A percentile compares a stretch with the other conserved stretches of the same genome.
Evolutionary conservation across 2,113 vertebrate genomes (phyloP).

Genomic region (Misgurnus anguillicaudatus): DNA sequence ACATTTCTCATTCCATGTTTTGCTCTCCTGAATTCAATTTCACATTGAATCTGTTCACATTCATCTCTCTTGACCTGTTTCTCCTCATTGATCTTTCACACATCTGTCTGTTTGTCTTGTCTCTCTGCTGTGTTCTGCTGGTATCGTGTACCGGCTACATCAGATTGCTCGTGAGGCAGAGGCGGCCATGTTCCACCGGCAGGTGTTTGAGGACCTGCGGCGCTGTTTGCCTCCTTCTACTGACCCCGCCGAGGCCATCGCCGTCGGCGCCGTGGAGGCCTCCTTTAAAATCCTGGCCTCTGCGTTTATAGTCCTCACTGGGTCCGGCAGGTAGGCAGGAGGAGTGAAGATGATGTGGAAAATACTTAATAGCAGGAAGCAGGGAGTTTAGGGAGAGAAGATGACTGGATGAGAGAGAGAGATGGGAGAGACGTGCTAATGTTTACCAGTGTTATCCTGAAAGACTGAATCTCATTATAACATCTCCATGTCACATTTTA

Average conservation of each 20-base stretch:
- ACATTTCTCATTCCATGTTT: background rate
- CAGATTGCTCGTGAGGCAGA: conserved; percentile 99
- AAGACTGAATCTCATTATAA: no score
- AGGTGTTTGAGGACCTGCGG: conserved; percentile 97
- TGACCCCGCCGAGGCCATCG: conserved; percentile 92
- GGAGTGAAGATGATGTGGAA: background rate
- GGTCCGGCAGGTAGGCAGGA: conserved; percentile 94
- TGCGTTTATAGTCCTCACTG: conserved; percentile 95
- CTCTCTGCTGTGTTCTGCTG: background rate
- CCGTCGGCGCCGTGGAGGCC: conserved; percentile 92
- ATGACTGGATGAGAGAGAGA: conserved; percentile 58
- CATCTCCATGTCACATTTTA: background rate
- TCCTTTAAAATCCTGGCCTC: conserved; percentile 96
- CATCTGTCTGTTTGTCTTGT: background rate
- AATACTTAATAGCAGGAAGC: background rate
- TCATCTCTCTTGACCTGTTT: background rate
- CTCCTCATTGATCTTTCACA: conserved; percentile 47
- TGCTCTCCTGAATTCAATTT: background rate
- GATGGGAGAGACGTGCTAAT: conserved; percentile 3
- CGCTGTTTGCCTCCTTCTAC: conserved; percentile 83
- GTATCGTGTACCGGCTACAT: conserved; percentile 35
- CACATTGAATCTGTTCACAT: background rate
- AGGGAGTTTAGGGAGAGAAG: conserved; percentile 65
- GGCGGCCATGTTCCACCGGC: conserved; percentile 97
- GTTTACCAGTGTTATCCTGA: background rate